Evolutionary conservation across 2,888 invertebrate species (phyloP).

Genomic region (Gandaritis pyraliata): DNA sequence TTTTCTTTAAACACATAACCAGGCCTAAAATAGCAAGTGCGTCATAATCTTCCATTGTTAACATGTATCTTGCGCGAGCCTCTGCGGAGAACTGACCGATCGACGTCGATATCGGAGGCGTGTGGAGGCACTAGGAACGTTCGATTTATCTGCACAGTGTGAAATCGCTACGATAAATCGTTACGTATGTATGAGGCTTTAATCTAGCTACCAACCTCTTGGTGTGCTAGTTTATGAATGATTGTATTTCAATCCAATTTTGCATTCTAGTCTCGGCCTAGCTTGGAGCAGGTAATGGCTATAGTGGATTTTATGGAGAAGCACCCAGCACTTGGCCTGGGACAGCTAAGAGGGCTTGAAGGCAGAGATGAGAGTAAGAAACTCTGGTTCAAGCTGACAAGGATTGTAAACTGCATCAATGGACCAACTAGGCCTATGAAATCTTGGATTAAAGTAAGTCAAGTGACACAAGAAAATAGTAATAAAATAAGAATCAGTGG

Average conservation of each 20-base stretch:
- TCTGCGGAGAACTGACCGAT: too few relatives aligned
- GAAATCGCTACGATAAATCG: too few relatives aligned
- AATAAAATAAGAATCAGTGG: too few relatives aligned
- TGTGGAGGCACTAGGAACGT: too few relatives aligned
- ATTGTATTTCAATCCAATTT: not conserved
- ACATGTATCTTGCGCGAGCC: too few relatives aligned
- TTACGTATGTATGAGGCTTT: too few relatives aligned
- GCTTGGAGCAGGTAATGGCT: constrained; percentile 72
- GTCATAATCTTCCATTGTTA: too few relatives aligned
- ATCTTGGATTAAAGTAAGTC: constrained; percentile 76
- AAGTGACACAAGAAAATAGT: not conserved
- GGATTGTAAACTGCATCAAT: constrained; percentile 66
- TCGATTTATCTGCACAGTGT: too few relatives aligned
- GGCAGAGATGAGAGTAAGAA: constrained; percentile 74
- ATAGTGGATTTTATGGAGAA: constrained; percentile 79
- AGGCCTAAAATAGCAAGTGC: too few relatives aligned
- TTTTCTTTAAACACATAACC: too few relatives aligned
- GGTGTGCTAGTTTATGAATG: not conserved
- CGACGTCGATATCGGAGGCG: too few relatives aligned
- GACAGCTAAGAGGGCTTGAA: constrained; percentile 70
- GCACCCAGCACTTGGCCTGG: constrained; percentile 66
- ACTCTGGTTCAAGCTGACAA: constrained; percentile 70
- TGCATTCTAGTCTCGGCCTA: constrained; percentile 70
- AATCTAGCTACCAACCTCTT: too few relatives aligned
- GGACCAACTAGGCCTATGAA: constrained; percentile 77